Evolutionary conservation across 2,888 invertebrate species (phyloP), one percentile per base, ranked within the genome.

Genomic region (Pinctada fucata): DNA sequence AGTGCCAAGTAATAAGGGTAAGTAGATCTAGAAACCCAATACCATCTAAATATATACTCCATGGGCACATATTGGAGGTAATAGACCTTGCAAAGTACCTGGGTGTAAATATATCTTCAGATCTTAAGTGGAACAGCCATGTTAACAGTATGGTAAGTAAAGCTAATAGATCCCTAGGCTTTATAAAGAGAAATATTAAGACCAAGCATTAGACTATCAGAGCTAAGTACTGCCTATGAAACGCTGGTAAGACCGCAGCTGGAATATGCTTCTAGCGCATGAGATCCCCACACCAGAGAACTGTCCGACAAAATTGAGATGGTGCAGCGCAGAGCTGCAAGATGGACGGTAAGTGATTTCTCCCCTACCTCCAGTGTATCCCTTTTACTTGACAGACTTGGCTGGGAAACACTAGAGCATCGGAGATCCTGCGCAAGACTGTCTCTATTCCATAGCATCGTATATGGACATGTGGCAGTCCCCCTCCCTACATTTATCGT

Each of bases 151-250:
- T 31, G 31, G 31, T 58, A 58, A 58, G 58, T 58, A 58, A 58
- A 58, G 58, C 13, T 58, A 58, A 58, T 10, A 58, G 58, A 58
- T 58, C 58, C 58, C 58, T 58, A 58, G 58, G 58, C 58, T 58
- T 58, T 58, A 58, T 58, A 10, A 58, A 58, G 13, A 58, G 58
- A 58, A 58, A 58, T 13, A 58, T 58, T 13, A 58, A 58, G 13
- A 58, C 58, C 6, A 58, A 58, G 58, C 58, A 58, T 13, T 1
- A 58, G 13, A 58, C 31, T 31, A 31, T 31, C 31, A 31, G 31
- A 31, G 31, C 31, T 31, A n/a, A n/a, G n/a, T n/a, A 58, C 58
- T 13, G 58, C 58, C 6, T 58, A 58, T 13, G 1, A 58, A 13
- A 58, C 58, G 13, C 58, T 58, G 58, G 58, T 58, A 58, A 58